These are phyloP conservation scores for Columba guinea DNA, from an alignment of 2,797 vertebrate species.

Conservation along the genomic window DNA sequence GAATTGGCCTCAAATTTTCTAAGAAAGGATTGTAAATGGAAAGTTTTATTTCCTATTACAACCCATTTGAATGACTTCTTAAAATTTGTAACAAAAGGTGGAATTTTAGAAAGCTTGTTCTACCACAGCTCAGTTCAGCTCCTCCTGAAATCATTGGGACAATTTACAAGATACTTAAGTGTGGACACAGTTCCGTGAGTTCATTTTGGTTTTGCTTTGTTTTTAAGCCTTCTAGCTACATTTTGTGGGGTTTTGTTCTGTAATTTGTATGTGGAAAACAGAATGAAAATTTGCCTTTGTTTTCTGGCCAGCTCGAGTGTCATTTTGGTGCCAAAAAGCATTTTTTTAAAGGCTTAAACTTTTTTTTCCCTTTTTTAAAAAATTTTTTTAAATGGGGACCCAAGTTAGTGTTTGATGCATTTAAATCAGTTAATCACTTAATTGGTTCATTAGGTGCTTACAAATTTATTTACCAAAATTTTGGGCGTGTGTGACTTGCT, in stretches of 20 bases:
- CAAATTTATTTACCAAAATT: slow-evolving; percentile 3
- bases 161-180: not conserved
- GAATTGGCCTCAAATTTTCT: not conserved
- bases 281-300: not conserved
- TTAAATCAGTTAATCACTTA: slow-evolving; percentile 4
- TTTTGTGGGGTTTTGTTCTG: not conserved
- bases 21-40: not conserved
- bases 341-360: not conserved
- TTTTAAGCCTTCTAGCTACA: not conserved
- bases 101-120: not conserved
- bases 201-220: not conserved
- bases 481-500: not conserved
- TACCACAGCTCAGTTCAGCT: not conserved
- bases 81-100: not conserved
- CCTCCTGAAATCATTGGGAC: not conserved
- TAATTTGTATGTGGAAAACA: not conserved
- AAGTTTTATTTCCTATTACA: not conserved
- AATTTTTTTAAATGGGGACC: not conserved
- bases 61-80: not conserved
- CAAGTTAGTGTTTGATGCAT: not conserved
- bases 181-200: not conserved
- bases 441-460: not conserved
- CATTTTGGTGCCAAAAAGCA: not conserved
- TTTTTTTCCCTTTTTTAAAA: not conserved
- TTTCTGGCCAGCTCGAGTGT: not conserved